These are phyloP conservation scores for Chaenogobius annularis DNA, from an alignment of 2,113 vertebrate species.

Conservation along the genomic window DNA sequence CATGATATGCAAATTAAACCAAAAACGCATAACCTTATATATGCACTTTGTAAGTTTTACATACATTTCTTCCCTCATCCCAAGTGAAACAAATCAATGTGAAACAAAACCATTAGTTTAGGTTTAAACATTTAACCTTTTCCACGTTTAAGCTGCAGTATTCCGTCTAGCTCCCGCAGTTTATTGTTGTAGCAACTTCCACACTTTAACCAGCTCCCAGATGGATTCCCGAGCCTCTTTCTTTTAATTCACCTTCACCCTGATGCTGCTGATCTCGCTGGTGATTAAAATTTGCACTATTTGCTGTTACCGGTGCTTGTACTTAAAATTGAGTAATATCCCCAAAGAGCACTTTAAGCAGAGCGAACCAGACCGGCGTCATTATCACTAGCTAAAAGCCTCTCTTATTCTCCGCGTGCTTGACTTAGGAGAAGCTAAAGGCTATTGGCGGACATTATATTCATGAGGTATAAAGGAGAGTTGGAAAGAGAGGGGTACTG, in stretches of 20 bases:
- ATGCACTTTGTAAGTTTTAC: too few species aligned
- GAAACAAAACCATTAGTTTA: not conserved
- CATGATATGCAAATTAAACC: too few species aligned
- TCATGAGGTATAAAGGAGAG: slow-evolving; percentile 34
- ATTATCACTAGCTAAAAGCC: slow-evolving; percentile 58
- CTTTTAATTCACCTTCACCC: slow-evolving; percentile 41
- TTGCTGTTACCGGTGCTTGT: slow-evolving; percentile 39
- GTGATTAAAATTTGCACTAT: slow-evolving; percentile 45
- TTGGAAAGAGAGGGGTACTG: slow-evolving; percentile 10
- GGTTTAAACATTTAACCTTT: slow-evolving; percentile 45
- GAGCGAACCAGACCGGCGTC: slow-evolving; percentile 11
- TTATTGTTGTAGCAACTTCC: slow-evolving; percentile 36
- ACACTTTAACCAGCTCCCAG: slow-evolving; percentile 27
- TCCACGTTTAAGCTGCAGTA: slow-evolving; percentile 45
- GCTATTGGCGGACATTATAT: slow-evolving; percentile 42
- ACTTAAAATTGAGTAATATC: slow-evolving; percentile 32
- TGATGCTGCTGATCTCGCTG: not conserved
- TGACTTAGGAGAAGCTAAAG: slow-evolving; percentile 36
- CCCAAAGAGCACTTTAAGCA: slow-evolving; percentile 42
- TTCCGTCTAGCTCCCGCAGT: slow-evolving; percentile 40
- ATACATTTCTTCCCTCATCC: too few species aligned
- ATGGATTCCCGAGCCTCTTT: slow-evolving; percentile 29
- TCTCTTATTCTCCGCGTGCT: slow-evolving; percentile 49
- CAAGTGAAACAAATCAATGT: too few species aligned
- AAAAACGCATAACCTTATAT: too few species aligned